Percentiles rank a stretch among this genome's conserved stretches.
Evolutionary conservation across 2,797 vertebrate species (phyloP).

Genomic region (Anguilla anguilla): DNA sequence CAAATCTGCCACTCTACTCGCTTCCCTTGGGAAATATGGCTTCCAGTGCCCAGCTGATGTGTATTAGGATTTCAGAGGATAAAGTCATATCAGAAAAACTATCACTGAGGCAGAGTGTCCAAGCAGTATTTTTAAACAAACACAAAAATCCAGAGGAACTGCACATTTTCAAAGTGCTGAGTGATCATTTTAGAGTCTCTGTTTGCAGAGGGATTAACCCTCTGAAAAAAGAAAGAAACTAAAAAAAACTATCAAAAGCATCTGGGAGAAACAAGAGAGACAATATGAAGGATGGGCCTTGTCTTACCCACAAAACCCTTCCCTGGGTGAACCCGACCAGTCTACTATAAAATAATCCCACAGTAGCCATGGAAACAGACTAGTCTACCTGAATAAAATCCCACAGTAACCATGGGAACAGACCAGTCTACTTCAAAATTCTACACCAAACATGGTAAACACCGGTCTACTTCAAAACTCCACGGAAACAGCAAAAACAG

Average conservation of each 20-base stretch:
- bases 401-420: background rate
- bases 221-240: too few species aligned
- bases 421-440: background rate
- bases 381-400: background rate
- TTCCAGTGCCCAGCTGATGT: background rate
- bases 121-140: background rate
- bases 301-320: background rate
- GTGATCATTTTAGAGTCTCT: background rate
- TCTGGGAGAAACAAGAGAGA: background rate
- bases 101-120: background rate
- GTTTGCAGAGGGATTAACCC: background rate
- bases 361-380: background rate
- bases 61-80: background rate
- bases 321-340: background rate
- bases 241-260: background rate
- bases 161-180: background rate
- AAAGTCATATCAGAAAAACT: background rate
- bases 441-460: background rate
- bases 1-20: background rate
- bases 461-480: background rate
- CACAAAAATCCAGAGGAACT: background rate
- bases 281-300: background rate
- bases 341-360: background rate
- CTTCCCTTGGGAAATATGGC: background rate
- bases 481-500: too few species aligned